phyloP scores from a whole-genome alignment of 2,113 vertebrate species.

The Salvelinus sp. region DNA sequence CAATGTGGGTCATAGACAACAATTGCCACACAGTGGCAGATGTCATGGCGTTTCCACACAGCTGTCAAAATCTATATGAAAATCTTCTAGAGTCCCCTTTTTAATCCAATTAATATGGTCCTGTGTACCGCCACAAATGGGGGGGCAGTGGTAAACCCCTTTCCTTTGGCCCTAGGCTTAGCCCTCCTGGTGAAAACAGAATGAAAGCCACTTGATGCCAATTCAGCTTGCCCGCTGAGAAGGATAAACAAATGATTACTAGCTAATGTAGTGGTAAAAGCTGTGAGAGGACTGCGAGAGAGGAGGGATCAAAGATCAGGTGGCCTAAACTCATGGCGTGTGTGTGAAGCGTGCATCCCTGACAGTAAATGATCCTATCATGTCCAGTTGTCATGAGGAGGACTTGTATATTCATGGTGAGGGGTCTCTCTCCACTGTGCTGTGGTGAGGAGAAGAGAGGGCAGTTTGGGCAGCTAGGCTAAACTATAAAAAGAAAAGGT shows the following conservation, averaged over 20 bases:
- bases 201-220: slow-evolving; percentile 62
- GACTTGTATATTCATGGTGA: background rate
- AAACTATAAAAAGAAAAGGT: too few species aligned
- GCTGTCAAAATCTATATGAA: slow-evolving; percentile 14
- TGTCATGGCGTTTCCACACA: slow-evolving; percentile 3
- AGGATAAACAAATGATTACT: slow-evolving; percentile 72
- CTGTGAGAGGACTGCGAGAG: slow-evolving; percentile 27
- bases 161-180: slow-evolving; percentile 55
- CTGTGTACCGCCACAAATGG: background rate
- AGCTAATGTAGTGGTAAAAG: slow-evolving; percentile 77
- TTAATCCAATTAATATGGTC: slow-evolving; percentile 72
- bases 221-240: slow-evolving; percentile 76
- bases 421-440: too few species aligned
- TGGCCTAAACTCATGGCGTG: background rate
- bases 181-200: slow-evolving; percentile 51
- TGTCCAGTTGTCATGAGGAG: background rate
- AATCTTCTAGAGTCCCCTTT: slow-evolving; percentile 51
- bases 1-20: background rate
- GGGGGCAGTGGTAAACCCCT: slow-evolving; percentile 25
- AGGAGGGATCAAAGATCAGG: background rate
- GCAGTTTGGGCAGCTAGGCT: too few species aligned
- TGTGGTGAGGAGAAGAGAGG: background rate
- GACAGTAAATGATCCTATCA: background rate
- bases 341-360: background rate
- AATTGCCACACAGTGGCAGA: background rate